Evolutionary conservation across 2,888 invertebrate genomes (phyloP), one percentile per base, ranked within the genome.

Genomic region (Dasysyrphus albostriatus): DNA sequence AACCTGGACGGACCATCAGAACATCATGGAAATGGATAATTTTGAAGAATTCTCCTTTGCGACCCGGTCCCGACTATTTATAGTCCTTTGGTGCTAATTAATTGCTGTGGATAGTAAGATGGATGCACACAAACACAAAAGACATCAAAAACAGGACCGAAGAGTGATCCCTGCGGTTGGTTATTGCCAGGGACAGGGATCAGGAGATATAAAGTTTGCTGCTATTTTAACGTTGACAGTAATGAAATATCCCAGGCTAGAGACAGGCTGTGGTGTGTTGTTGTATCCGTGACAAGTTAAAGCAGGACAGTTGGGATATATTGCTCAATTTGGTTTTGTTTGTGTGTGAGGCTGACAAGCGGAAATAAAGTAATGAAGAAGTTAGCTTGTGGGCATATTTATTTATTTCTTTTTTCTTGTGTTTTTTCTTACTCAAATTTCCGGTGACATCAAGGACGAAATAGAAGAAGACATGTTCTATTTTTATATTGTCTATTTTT

Each of bases 51-150:
- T 80, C 81, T 75, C 72, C 19, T 69, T 39, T 19, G 37, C 5
- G 51, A 69, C 75, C 65, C 29, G 73, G 67, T 32, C 67, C 42
- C 63, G 67, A 69, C 73, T 85, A 85, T 85, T 85, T 85, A 85
- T 85, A 69, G 84, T 73, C 76, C 73, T 73, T 76, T 69, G 84
- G 81, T 61, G 81, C 73, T 85, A 81, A 81, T 85, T 85, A 85
- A 85, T 85, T 81, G 81, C 77, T 63, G 63, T 56, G 84, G 67
- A 77, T 77, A 59, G 61, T 19, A 69, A 78, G 78, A 78, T 74
- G 61, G 72, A 78, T 74, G 59, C 83, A 83, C 73, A 73, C 59
- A 54, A 54, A 44, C 73, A 83, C 69, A 69, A 44, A 61, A 56
- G 51, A 6, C 69, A 69, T 10, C 34, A 49, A 16, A 34, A 73